A percentile compares a stretch with the other conserved stretches of the same genome.
Evolutionary conservation across 2,797 vertebrate genomes (phyloP).

Genomic region (Neoniphon sammara): DNA sequence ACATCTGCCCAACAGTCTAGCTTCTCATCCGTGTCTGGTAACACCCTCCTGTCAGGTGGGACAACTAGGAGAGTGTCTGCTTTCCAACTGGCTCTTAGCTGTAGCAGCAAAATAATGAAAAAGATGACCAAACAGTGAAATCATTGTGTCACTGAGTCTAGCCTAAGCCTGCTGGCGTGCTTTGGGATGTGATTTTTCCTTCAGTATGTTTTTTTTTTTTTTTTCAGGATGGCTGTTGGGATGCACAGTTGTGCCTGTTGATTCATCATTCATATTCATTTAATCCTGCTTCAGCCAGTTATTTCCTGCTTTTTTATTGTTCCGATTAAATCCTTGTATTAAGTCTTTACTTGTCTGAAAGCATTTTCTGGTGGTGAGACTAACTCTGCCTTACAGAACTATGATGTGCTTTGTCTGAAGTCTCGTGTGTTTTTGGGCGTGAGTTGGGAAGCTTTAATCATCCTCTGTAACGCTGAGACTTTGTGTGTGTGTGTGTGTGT

Average conservation of each 20-base stretch:
- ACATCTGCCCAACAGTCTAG: not conserved
- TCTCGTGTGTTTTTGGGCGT: not conserved
- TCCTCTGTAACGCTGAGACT: not conserved
- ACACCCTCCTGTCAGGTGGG: not conserved
- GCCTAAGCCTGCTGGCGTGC: no score
- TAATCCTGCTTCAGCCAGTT: no score
- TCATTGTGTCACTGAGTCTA: not conserved
- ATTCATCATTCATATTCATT: no score
- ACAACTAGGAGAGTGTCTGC: not conserved
- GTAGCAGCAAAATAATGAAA: not conserved
- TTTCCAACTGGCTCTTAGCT: not conserved
- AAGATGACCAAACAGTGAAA: not conserved
- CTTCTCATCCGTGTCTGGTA: not conserved
- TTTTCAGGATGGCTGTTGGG: not conserved
- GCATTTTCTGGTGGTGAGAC: no score
- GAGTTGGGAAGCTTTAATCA: not conserved
- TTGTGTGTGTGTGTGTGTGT: not conserved
- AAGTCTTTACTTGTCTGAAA: no score
- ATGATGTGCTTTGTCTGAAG: not conserved
- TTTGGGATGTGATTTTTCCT: not conserved
- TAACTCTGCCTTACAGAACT: not conserved
- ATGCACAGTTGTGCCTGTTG: no score
- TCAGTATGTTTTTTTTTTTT: not conserved
- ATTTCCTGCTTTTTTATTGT: no score
- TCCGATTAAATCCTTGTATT: no score